These are phyloP conservation scores for Drosophila persimilis DNA, from an alignment of 1,140 invertebrate species.

Conservation along the genomic window DNA sequence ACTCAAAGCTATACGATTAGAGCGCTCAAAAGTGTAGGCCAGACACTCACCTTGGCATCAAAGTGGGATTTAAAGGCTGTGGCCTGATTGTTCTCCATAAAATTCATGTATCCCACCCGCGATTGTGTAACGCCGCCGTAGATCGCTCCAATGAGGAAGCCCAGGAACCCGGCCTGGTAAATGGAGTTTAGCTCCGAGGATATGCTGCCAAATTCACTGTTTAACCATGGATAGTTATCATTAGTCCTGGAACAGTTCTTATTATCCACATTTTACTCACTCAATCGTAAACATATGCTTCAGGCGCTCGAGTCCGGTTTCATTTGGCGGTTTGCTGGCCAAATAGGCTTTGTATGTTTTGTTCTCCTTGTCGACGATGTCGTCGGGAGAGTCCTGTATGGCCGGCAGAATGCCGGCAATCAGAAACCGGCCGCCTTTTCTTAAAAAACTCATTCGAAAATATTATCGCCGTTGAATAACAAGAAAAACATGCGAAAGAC, in stretches of 20 bases:
- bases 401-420: slow-evolving; percentile 61
- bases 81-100: slow-evolving; percentile 89
- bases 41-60: slow-evolving; percentile 86
- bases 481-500: slow-evolving; percentile 19
- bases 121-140: slow-evolving; percentile 86
- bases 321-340: slow-evolving; percentile 37
- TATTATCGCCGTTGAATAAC: slow-evolving; percentile 52
- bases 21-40: not conserved
- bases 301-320: slow-evolving; percentile 83
- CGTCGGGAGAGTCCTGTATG: slow-evolving; percentile 36
- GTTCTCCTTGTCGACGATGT: slow-evolving; percentile 64
- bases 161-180: slow-evolving; percentile 84
- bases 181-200: slow-evolving; percentile 86
- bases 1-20: not conserved
- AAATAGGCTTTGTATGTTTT: slow-evolving; percentile 73
- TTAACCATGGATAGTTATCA: slow-evolving; percentile 71
- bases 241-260: not conserved
- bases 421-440: slow-evolving; percentile 47
- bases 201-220: slow-evolving; percentile 85
- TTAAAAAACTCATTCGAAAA: slow-evolving; percentile 78
- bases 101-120: slow-evolving; percentile 86
- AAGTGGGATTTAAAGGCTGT: slow-evolving; percentile 87
- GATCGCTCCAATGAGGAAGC: slow-evolving; percentile 85
- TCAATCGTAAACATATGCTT: slow-evolving; percentile 83
- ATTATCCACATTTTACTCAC: slow-evolving; percentile 68